Evolutionary conservation across 37 sponge, comb jelly and placozoan genomes (phyloP).

Genomic region (Tethya wilhelma): DNA sequence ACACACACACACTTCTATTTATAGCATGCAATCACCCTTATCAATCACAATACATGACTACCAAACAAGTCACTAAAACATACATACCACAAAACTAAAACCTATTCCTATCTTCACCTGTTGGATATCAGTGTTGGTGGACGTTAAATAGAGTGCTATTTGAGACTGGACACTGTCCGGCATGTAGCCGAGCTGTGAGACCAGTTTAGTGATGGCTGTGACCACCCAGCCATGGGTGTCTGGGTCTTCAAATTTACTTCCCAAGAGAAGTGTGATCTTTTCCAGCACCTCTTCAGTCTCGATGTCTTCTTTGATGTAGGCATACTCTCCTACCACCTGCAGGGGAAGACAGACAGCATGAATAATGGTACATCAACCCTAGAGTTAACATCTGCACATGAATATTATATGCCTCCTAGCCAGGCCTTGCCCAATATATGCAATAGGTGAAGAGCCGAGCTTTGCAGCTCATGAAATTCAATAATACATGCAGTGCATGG

Average conservation of each 20-base stretch:
- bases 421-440: too few species aligned
- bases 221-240: slow-evolving; percentile 71
- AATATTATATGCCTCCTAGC: too few species aligned
- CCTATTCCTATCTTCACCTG: slow-evolving; percentile 61
- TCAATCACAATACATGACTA: too few species aligned
- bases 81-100: not conserved
- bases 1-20: slow-evolving; percentile 3
- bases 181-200: slow-evolving; percentile 56
- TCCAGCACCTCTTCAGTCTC: slow-evolving; percentile 64
- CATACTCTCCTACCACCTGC: slow-evolving; percentile 80
- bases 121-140: slow-evolving; percentile 64
- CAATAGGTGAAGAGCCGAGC: too few species aligned
- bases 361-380: too few species aligned
- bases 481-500: too few species aligned
- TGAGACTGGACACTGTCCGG: slow-evolving; percentile 55
- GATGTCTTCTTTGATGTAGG: slow-evolving; percentile 62
- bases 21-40: too few species aligned
- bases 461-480: too few species aligned
- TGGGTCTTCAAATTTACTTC: slow-evolving; percentile 39
- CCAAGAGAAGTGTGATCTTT: slow-evolving; percentile 54
- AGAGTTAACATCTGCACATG: too few species aligned
- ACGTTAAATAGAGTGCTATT: slow-evolving; percentile 47
- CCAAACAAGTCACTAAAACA: not conserved
- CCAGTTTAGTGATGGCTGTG: slow-evolving; percentile 61
- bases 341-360: not conserved